Evolutionary conservation across 2,797 vertebrate genomes (phyloP).

Genomic region (Microcaecilia unicolor): DNA sequence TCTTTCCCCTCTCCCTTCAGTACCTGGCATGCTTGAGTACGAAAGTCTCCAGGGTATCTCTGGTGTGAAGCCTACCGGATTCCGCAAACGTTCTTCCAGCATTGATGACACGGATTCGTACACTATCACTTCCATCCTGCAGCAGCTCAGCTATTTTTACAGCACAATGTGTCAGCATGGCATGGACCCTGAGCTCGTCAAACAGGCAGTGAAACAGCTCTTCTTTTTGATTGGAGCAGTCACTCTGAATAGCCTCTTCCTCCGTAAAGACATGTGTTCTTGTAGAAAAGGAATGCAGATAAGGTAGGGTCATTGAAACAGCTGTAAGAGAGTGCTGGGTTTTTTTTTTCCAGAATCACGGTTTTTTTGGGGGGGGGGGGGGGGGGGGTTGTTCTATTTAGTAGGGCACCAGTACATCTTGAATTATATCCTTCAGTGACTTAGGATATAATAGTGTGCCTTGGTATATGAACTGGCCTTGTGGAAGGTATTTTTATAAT

Average conservation of each 20-base stretch:
- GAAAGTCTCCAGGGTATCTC: constrained; percentile 95
- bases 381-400: no score
- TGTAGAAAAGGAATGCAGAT: constrained; percentile 98
- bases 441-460: no score
- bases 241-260: constrained; percentile 86
- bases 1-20: no score
- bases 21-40: constrained; percentile 89
- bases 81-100: constrained; percentile 87
- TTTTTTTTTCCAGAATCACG: no score
- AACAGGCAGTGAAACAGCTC: constrained; percentile 78
- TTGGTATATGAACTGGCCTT: no score
- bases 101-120: constrained; percentile 69
- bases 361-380: no score
- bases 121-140: constrained; percentile 80
- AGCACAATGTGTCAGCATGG: constrained; percentile 80
- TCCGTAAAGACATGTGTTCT: constrained; percentile 96
- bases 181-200: constrained; percentile 74
- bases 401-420: neutral
- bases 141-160: constrained; percentile 78
- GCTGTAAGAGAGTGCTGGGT: neutral
- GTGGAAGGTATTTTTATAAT: no score
- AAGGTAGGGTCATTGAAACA: constrained; percentile 55
- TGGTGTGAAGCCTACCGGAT: constrained; percentile 88
- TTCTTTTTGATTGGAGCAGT: constrained; percentile 79
- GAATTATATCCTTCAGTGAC: neutral